Evolutionary conservation across 1,140 invertebrate genomes (phyloP), one percentile per base, ranked within the genome.

Genomic region (Eubasilissa regina): DNA sequence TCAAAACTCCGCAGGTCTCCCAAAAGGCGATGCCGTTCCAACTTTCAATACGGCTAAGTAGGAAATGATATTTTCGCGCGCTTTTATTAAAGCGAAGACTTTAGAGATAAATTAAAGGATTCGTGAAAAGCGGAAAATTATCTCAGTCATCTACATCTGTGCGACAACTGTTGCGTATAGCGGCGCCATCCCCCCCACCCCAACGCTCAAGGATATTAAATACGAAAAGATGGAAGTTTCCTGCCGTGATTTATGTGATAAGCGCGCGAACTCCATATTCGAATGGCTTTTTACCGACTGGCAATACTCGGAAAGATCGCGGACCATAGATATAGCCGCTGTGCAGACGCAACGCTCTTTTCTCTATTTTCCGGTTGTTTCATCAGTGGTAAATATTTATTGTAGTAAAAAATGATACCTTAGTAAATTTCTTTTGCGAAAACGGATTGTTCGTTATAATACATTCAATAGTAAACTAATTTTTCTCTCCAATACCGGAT

Each of bases 81-180:
- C 44, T 25, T 4, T 55, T 74, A 74, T 74, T 74, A 74, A 74
- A 74, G 55, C 51, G n/a, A 25, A 56, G 47, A 74, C 72, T 74
- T 74, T 74, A 25, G 47, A 74, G 13, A 74, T 74, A 74, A 74
- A 74, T 74, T 74, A 74, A 55, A 56, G 13, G 72, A 74, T 55
- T 19, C 53, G 11, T 55, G 72, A 51, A 19, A 19, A 11, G 15
- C 13, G 51, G 15, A 45, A 56, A 74, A 56, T 74, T 74, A 74
- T 74, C 21, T 25, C n/a, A 74, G 72, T 55, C 72, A 74, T 55
- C n/a, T 45, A 56, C 72, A 74, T n/a, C 47, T 74, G 72, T 8
- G 48, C 10, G 51, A 17, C 72, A 74, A 74, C 72, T 74, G 72
- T 74, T 74, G 72, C 72, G 0, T 35, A 35, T 35, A 35, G 25